These are phyloP conservation scores for Serranus cabrilla DNA, from an alignment of 2,797 vertebrate genomes.

Conservation along the genomic window DNA sequence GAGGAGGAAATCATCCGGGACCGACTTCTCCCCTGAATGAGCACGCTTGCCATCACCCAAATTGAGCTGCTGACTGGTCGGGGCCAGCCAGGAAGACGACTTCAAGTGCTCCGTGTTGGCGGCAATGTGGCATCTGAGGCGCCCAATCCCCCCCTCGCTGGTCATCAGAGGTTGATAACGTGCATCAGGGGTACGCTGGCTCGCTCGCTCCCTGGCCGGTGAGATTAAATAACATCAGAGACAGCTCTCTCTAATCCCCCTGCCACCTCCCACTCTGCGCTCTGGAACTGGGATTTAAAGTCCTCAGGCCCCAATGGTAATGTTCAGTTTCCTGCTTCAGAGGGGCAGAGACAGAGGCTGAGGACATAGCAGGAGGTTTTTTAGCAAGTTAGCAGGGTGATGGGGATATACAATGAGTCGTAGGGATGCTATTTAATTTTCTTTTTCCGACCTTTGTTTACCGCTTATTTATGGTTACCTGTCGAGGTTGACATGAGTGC, in stretches of 20 bases:
- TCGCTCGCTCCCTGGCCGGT: constrained; percentile 69
- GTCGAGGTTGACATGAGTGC: no score
- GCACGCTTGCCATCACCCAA: constrained; percentile 78
- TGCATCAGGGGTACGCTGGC: constrained; percentile 71
- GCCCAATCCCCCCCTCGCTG: constrained; percentile 61
- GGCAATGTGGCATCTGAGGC: constrained; percentile 57
- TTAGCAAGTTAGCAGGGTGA: constrained; percentile 16
- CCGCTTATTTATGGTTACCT: no score
- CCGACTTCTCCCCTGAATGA: constrained; percentile 81
- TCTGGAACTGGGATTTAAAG: constrained; percentile 76
- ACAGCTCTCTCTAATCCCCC: constrained; percentile 73
- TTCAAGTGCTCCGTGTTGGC: constrained; percentile 54
- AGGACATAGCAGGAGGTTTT: constrained; percentile 17
- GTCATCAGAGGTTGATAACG: constrained; percentile 81
- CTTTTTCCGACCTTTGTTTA: no score
- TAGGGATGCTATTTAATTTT: no score
- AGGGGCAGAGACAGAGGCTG: constrained; percentile 44
- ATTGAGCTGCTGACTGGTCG: constrained; percentile 79
- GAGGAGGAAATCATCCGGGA: constrained; percentile 80
- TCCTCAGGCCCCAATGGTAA: constrained; percentile 69
- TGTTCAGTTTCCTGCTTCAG: constrained; percentile 64
- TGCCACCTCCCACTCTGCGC: constrained; percentile 54
- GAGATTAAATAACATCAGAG: constrained; percentile 86
- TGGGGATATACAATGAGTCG: constrained; percentile 17
- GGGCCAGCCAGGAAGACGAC: constrained; percentile 57